Conservation (phyloP, 2,888 invertebrate species). For the Unio pictorum region DNA sequence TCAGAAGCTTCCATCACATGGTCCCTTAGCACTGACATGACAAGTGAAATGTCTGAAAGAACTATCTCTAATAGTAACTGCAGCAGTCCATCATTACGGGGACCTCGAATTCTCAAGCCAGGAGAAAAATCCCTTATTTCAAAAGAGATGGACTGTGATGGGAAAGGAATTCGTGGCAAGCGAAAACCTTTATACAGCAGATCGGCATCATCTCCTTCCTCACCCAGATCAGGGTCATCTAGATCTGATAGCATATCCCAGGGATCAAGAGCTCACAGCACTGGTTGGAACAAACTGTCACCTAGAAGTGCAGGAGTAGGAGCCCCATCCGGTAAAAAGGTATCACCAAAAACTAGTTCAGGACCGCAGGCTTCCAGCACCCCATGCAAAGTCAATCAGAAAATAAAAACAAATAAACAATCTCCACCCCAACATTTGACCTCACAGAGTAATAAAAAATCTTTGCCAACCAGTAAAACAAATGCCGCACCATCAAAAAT, state of each 20-base stretch:
- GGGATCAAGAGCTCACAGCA: slow-evolving; percentile 1
- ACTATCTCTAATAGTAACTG: slow-evolving; percentile 46
- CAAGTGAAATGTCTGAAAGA: slow-evolving; percentile 50
- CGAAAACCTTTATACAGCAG: slow-evolving; percentile 56
- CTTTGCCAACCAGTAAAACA: slow-evolving; percentile 14
- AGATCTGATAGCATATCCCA: slow-evolving; percentile 16
- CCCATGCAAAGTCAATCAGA: slow-evolving; percentile 34
- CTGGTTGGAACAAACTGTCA: too few relatives aligned
- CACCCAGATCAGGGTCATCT: slow-evolving; percentile 1
- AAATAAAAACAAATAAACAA: slow-evolving; percentile 20
- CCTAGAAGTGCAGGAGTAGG: too few relatives aligned
- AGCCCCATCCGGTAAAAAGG: slow-evolving; percentile 3
- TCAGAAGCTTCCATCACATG: slow-evolving; percentile 61
- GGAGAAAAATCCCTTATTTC: slow-evolving; percentile 21
- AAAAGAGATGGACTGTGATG: slow-evolving; percentile 11
- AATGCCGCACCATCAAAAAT: slow-evolving; percentile 2
- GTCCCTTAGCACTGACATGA: slow-evolving; percentile 58
- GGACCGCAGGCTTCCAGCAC: slow-evolving; percentile 43
- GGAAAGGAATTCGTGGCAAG: slow-evolving; percentile 48
- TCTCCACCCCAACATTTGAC: slow-evolving; percentile 23
- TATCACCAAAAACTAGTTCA: slow-evolving; percentile 15
- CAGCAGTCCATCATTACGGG: slow-evolving; percentile 25
- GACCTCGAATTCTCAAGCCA: slow-evolving; percentile 75
- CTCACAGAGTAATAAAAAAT: slow-evolving; percentile 14
- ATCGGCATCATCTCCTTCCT: slow-evolving; percentile 9